phyloP scores from a whole-genome alignment of 2,888 invertebrate genomes.

The Polylopha cassiicola region DNA sequence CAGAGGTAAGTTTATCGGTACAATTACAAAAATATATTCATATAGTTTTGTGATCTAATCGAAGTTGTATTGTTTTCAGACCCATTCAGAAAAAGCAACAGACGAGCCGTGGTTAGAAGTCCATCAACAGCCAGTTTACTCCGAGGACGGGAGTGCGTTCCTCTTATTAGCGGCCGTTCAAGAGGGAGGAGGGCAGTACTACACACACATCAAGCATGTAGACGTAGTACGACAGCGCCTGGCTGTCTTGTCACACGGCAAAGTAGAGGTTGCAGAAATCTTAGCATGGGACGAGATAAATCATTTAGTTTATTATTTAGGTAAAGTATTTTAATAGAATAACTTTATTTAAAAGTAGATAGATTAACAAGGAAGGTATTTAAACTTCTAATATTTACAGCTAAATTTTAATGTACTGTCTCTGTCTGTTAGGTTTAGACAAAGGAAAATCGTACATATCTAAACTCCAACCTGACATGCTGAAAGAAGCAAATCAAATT shows the following conservation, averaged over 20 bases:
- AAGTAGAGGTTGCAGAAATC: conserved; percentile 89
- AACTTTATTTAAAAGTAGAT: not conserved
- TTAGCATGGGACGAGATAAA: conserved; percentile 90
- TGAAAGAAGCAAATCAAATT: conserved; percentile 66
- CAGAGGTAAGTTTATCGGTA: conserved; percentile 85
- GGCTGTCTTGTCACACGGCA: conserved; percentile 90
- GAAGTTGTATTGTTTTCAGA: conserved; percentile 75
- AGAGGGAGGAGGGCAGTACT: conserved; percentile 89
- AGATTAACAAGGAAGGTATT: not conserved
- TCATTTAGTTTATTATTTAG: conserved; percentile 86
- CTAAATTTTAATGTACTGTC: conserved; percentile 25
- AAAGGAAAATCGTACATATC: conserved; percentile 51
- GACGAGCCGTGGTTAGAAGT: conserved; percentile 92
- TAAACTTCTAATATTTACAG: conserved; percentile 11
- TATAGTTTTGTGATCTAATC: conserved; percentile 20
- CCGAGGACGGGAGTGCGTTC: conserved; percentile 90
- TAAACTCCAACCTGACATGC: conserved; percentile 64
- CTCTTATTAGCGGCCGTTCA: conserved; percentile 88
- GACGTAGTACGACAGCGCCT: conserved; percentile 89
- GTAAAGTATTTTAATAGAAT: conserved; percentile 34
- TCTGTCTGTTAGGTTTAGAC: conserved; percentile 64
- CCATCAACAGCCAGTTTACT: conserved; percentile 89
- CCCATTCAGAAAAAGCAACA: conserved; percentile 88
- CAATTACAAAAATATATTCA: no score
- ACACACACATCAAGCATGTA: conserved; percentile 92